Evolutionary conservation across 2,113 vertebrate genomes (phyloP), one percentile per base, ranked within the genome.

Genomic region (Cygnus buccinator): DNA sequence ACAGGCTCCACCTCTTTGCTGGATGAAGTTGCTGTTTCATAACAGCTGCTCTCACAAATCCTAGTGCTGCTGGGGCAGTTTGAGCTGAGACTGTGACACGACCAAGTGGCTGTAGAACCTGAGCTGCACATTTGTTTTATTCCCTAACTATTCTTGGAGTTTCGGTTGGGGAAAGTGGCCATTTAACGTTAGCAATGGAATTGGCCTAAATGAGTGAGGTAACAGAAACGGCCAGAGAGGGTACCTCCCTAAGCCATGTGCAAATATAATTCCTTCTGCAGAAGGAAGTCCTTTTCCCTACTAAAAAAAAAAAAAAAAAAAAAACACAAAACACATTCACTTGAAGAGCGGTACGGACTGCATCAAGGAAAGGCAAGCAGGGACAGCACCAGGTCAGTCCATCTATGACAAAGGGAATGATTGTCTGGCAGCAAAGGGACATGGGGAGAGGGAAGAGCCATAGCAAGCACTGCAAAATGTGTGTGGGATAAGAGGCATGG

Each of bases 151-250:
- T 22, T 48, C 73, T 77, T 5, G 0, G 66, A 73, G 79, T n/a
- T n/a, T 1, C 80, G 94, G 46, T 4, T 26, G 72, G 90, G 94
- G 86, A 91, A 90, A 82, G 95, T 75, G 95, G 95, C 94, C 92
- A 11, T 90, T 95, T 5, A 96, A 96, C 5, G 8, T 95, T 93
- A 97, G 96, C 95, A 92, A 97, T 96, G 90, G 95, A 95, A 97
- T 95, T 96, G 96, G 94, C 97, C 84, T 87, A 97, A 94, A 95
- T 95, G 96, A 97, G 96, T 98, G 98, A 98, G 98, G 98, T 98
- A 98, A 98, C 94, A 62, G 97, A 97, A 97, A 95, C 46, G 96
- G 97, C 96, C 97, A 84, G 97, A 95, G 96, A 90, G 95, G 87
- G 68, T 52, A 50, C 78, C 94, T 95, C 96, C 96, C 97, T 62